Evolutionary conservation across 2,797 vertebrate genomes (phyloP).

Genomic region (Propithecus perrieri): DNA sequence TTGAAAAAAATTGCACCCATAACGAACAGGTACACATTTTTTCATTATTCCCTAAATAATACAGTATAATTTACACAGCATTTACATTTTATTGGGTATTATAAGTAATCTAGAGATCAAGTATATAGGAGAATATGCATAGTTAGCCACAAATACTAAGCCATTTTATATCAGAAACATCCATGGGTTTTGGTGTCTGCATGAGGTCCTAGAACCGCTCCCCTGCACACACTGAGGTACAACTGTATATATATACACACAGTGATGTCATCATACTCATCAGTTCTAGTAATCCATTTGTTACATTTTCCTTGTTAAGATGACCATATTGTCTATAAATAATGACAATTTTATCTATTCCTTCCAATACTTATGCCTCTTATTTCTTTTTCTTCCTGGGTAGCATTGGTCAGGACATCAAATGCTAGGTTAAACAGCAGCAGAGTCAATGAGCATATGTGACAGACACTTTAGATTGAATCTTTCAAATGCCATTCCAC

Average conservation of each 20-base stretch:
- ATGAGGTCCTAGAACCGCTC: not conserved
- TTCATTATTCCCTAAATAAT: not conserved
- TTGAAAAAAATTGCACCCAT: not conserved
- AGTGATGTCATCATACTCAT: not conserved
- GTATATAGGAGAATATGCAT: not conserved
- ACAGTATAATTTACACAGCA: not conserved
- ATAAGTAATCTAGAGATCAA: not conserved
- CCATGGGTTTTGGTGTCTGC: not conserved
- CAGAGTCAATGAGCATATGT: not conserved
- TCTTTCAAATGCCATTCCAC: not conserved
- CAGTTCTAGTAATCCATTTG: not conserved
- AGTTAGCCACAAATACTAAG: not conserved
- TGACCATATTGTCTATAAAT: not conserved
- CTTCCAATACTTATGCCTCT: too few relatives aligned
- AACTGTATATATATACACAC: not conserved
- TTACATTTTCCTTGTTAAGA: not conserved
- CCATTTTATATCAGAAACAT: not conserved
- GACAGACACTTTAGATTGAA: not conserved
- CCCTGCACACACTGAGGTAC: not conserved
- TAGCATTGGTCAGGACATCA: not conserved
- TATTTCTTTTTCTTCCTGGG: not conserved
- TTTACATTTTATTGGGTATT: not conserved
- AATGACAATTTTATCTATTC: not conserved
- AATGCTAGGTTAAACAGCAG: not conserved
- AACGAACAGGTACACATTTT: not conserved